Conservation (phyloP, 2,888 invertebrate species). For the Heliconius cydno region DNA sequence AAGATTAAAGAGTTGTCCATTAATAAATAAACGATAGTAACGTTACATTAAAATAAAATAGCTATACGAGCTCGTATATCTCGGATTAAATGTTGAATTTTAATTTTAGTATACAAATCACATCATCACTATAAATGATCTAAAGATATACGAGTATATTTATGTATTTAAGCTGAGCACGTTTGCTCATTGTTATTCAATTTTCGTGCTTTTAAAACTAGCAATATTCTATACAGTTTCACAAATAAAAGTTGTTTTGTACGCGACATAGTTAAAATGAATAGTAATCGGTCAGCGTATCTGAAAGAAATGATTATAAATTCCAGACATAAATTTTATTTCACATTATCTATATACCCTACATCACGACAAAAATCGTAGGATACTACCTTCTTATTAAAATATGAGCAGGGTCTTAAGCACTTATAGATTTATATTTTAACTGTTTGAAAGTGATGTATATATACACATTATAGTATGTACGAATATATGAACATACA, state of each 20-base stretch:
- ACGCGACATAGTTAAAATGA: neutral
- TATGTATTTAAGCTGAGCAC: slow-evolving; percentile 2
- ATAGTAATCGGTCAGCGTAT: neutral
- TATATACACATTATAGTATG: no score
- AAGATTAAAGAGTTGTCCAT: neutral
- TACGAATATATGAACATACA: neutral
- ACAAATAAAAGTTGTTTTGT: slow-evolving; percentile 6
- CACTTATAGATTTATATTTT: no score
- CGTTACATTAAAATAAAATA: neutral
- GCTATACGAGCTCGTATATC: no score
- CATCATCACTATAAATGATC: neutral
- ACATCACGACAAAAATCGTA: neutral
- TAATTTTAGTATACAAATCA: slow-evolving; percentile 4
- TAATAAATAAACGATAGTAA: neutral
- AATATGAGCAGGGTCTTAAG: neutral
- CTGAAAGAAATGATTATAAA: neutral
- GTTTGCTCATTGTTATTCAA: slow-evolving; percentile 37
- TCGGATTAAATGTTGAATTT: neutral
- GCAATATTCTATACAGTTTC: slow-evolving; percentile 14
- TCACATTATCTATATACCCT: neutral
- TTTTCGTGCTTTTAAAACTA: slow-evolving; percentile 23
- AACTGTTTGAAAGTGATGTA: no score
- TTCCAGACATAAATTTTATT: neutral
- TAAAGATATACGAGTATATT: neutral
- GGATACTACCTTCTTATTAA: neutral